These are phyloP conservation scores for Latrodectus hesperus DNA, from an alignment of 2,888 invertebrate species.

Conservation along the genomic window DNA sequence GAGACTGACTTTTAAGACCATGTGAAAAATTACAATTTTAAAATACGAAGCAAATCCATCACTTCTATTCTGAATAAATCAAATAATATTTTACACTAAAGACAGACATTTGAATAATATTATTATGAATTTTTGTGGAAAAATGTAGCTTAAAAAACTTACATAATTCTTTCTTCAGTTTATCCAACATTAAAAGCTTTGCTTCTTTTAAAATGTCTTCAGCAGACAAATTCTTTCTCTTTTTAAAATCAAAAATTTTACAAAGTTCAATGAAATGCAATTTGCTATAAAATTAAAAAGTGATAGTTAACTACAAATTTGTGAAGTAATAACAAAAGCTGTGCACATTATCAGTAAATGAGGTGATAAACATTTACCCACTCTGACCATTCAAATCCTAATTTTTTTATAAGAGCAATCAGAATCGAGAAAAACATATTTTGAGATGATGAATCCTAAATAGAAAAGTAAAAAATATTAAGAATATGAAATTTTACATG, in stretches of 20 bases:
- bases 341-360: too few relatives aligned
- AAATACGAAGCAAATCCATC: too few relatives aligned
- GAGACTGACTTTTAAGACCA: too few relatives aligned
- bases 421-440: conserved; percentile 17
- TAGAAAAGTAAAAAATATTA: neutral
- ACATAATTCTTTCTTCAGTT: conserved; percentile 37
- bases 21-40: too few relatives aligned
- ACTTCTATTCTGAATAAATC: too few relatives aligned
- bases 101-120: neutral
- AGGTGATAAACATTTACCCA: conserved; percentile 6
- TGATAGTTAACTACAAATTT: neutral
- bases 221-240: conserved; percentile 4
- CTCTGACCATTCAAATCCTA: conserved; percentile 35
- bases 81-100: too few relatives aligned
- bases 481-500: too few relatives aligned
- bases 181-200: conserved; percentile 1
- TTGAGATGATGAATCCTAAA: conserved; percentile 29
- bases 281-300: conserved; percentile 4
- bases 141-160: neutral
- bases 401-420: conserved; percentile 11
- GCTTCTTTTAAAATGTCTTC: conserved; percentile 14
- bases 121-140: neutral
- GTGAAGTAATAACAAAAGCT: neutral
- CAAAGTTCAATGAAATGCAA: conserved; percentile 21
- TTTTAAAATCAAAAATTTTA: conserved; percentile 26